Evolutionary conservation across 1,140 invertebrate species (phyloP).

Genomic region (Potamilus streckersoni): DNA sequence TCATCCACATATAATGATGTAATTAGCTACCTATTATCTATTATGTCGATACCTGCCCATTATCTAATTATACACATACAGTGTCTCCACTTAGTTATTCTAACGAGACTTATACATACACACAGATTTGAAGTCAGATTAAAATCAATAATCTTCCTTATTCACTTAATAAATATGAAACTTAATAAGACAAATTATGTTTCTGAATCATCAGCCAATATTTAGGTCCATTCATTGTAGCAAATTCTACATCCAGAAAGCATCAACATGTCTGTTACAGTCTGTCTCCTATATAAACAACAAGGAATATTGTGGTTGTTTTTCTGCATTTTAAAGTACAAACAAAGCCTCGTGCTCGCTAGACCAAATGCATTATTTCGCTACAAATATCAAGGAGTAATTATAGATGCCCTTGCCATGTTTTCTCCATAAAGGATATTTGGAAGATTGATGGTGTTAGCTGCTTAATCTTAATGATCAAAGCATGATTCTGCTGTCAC

Average conservation of each 20-base stretch:
- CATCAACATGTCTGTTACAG: neutral
- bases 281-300: neutral
- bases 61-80: no score
- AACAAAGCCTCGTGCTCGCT: neutral
- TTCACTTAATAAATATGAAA: no score
- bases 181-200: no score
- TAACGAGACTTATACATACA: no score
- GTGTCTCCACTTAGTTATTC: no score
- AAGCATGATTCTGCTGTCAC: neutral
- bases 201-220: no score
- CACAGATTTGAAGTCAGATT: no score
- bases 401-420: neutral
- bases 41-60: no score
- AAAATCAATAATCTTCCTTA: no score
- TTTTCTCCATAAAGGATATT: neutral
- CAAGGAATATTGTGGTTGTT: slow-evolving; percentile 2
- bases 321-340: neutral
- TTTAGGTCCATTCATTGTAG: neutral
- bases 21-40: no score
- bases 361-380: neutral
- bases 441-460: neutral
- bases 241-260: neutral
- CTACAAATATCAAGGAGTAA: neutral
- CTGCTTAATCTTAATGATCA: neutral
- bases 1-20: no score